Percentiles rank a stretch among this genome's conserved stretches.
Conservation (phyloP, 2,797 vertebrate genomes). For the Semaprochilodus insignis region DNA sequence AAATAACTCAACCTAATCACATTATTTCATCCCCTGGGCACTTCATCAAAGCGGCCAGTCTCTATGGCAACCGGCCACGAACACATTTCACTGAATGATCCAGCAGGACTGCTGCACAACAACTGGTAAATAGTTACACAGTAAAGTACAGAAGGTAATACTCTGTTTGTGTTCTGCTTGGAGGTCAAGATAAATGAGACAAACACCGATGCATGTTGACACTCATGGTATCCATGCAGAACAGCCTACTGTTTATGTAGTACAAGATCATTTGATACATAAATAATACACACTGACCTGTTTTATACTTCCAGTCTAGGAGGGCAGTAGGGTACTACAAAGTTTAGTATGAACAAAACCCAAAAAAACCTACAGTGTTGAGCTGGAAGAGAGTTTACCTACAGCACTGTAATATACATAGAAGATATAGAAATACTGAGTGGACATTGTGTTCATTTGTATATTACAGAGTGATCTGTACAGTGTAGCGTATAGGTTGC, state of each 20-base stretch:
- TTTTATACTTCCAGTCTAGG: slow-evolving; percentile 23
- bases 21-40: slow-evolving; percentile 44
- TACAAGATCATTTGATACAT: slow-evolving; percentile 25
- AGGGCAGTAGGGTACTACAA: not conserved
- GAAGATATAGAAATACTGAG: not conserved
- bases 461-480: not conserved
- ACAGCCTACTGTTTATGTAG: slow-evolving; percentile 1
- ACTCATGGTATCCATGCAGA: slow-evolving; percentile 46
- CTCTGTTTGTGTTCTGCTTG: slow-evolving; percentile 21
- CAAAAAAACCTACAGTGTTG: slow-evolving; percentile 17
- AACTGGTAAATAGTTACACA: slow-evolving; percentile 49
- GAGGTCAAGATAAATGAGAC: slow-evolving; percentile 30
- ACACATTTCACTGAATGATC: slow-evolving; percentile 2
- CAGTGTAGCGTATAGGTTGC: not conserved
- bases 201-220: slow-evolving; percentile 25
- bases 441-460: not conserved
- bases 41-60: slow-evolving; percentile 39
- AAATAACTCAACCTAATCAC: slow-evolving; percentile 55
- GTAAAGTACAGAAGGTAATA: slow-evolving; percentile 35
- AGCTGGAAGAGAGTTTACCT: slow-evolving; percentile 4
- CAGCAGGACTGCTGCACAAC: slow-evolving; percentile 51
- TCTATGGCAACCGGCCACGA: not conserved
- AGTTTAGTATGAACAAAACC: not conserved
- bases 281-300: slow-evolving; percentile 40
- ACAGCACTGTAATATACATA: not conserved